Conservation (phyloP, 2,797 vertebrate genomes). For the Pipistrellus kuhlii region DNA sequence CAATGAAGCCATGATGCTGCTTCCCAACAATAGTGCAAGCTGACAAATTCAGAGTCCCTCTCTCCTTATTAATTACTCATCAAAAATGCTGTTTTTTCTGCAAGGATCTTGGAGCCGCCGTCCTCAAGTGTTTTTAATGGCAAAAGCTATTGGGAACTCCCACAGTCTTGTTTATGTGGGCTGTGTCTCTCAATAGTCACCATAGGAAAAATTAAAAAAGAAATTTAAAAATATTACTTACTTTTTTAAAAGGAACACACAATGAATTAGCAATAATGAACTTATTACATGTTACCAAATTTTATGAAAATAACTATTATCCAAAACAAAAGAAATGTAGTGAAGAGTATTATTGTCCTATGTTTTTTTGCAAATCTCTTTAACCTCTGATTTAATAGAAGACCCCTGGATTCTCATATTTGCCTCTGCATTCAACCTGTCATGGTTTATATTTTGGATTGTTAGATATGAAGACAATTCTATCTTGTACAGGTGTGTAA, state of each 20-base stretch:
- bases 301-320: constrained; percentile 45
- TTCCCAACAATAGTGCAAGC: background rate
- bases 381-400: constrained; percentile 41
- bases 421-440: background rate
- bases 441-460: background rate
- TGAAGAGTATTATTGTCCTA: constrained; percentile 14
- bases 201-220: constrained; percentile 34
- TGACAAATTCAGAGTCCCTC: background rate
- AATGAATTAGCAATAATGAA: constrained; percentile 3
- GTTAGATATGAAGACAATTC: background rate
- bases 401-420: background rate
- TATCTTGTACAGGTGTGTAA: background rate
- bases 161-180: background rate
- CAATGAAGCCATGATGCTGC: background rate
- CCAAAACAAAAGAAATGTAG: constrained; percentile 52
- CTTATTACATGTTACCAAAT: background rate
- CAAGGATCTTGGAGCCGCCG: background rate
- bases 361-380: constrained; percentile 13
- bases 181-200: background rate
- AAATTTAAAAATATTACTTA: background rate
- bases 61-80: constrained; percentile 7
- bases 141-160: background rate
- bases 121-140: constrained; percentile 1
- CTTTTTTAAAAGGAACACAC: constrained; percentile 18
- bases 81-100: background rate